These are phyloP conservation scores for Gasterosteus aculeatus DNA, from an alignment of 2,113 vertebrate species.

Conservation along the genomic window DNA sequence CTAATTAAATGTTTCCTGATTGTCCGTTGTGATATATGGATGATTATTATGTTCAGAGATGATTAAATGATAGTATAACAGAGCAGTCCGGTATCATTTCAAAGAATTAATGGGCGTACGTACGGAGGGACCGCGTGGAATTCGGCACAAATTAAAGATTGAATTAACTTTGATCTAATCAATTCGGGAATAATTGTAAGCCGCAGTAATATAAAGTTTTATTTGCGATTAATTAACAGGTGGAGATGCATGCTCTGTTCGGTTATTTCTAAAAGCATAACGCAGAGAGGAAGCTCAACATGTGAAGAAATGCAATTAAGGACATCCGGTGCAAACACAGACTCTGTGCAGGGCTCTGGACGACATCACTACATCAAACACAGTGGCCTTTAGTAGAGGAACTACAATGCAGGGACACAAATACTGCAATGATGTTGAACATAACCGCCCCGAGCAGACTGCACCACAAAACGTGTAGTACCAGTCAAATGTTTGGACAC, in stretches of 20 bases:
- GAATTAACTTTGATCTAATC: constrained; percentile 68
- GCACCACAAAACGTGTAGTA: background rate
- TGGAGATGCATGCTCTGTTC: constrained; percentile 1
- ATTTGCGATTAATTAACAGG: constrained; percentile 24
- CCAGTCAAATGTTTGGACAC: no score
- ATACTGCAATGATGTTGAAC: constrained; percentile 1
- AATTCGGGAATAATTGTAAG: constrained; percentile 57
- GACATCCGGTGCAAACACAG: constrained; percentile 7
- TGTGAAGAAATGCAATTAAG: background rate
- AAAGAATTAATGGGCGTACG: constrained; percentile 69
- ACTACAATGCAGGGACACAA: constrained; percentile 12
- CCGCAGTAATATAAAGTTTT: constrained; percentile 43
- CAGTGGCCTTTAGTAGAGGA: constrained; percentile 11
- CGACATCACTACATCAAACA: constrained; percentile 13
- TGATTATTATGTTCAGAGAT: constrained; percentile 71
- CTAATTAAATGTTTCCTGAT: constrained; percentile 79
- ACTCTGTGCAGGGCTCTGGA: constrained; percentile 2
- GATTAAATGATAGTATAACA: constrained; percentile 71
- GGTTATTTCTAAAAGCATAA: background rate
- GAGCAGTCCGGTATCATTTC: constrained; percentile 58
- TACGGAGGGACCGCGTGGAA: constrained; percentile 53
- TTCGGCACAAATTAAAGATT: constrained; percentile 63
- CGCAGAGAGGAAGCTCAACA: background rate
- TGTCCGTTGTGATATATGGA: constrained; percentile 65
- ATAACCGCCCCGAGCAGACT: background rate